A percentile compares a stretch with the other conserved stretches of the same genome.
phyloP scores from a whole-genome alignment of 2,888 invertebrate genomes.

The Diarsia rubi region DNA sequence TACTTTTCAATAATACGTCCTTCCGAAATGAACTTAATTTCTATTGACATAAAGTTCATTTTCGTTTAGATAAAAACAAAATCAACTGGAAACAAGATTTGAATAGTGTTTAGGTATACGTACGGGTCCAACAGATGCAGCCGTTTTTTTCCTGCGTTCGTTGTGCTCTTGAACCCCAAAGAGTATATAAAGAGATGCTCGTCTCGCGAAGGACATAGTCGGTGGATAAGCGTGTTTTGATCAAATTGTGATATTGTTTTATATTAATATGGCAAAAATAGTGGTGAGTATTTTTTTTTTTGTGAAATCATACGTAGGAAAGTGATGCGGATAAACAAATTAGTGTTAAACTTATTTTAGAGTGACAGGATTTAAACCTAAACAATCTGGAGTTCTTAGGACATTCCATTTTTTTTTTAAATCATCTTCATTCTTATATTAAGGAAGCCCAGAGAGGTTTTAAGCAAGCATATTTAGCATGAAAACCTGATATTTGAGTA shows the following conservation, averaged over 20 bases:
- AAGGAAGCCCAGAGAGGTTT: not conserved
- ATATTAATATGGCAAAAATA: conserved; percentile 50
- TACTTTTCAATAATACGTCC: too few relatives aligned
- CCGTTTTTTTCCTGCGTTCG: not conserved
- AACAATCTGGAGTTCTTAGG: not conserved
- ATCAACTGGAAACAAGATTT: not conserved
- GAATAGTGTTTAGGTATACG: not conserved
- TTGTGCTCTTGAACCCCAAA: conserved; percentile 24
- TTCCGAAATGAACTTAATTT: not conserved
- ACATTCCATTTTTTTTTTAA: not conserved
- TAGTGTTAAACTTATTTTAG: not conserved
- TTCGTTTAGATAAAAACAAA: not conserved
- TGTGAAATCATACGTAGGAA: not conserved
- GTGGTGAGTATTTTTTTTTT: conserved; percentile 45
- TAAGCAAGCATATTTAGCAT: not conserved
- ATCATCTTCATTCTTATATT: not conserved
- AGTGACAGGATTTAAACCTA: not conserved
- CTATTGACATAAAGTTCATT: not conserved
- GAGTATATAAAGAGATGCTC: conserved; percentile 54
- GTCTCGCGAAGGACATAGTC: conserved; percentile 45
- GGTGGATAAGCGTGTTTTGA: conserved; percentile 12
- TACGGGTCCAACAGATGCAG: conserved; percentile 17
- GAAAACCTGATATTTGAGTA: not conserved
- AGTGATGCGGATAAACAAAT: conserved; percentile 25
- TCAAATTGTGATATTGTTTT: conserved; percentile 37